A percentile compares a stretch with the other conserved stretches of the same genome.
These are phyloP conservation scores for Andrena dorsata DNA, from an alignment of 2,888 invertebrate genomes.

Conservation along the genomic window DNA sequence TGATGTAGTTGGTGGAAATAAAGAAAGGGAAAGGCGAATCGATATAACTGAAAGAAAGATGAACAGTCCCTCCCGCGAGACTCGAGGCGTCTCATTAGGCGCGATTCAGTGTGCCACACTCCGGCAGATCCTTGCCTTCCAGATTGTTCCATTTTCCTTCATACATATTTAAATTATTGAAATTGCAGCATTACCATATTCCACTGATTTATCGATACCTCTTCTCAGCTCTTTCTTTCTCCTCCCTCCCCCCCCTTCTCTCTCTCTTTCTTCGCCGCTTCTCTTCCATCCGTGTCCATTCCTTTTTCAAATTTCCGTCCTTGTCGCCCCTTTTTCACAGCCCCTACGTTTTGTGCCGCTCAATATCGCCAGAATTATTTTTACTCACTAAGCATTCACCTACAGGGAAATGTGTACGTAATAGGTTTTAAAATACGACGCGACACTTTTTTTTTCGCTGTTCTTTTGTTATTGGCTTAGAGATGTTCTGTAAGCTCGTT, in stretches of 20 bases:
- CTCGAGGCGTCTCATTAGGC: slow-evolving; percentile 82
- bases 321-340: not conserved
- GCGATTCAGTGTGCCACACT: slow-evolving; percentile 82
- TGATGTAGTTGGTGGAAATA: slow-evolving; percentile 47
- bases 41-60: slow-evolving; percentile 48
- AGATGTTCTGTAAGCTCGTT: not conserved
- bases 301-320: not conserved
- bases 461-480: not conserved
- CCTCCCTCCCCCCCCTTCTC: slow-evolving; percentile 1
- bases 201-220: slow-evolving; percentile 84
- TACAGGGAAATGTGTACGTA: slow-evolving; percentile 37
- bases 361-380: slow-evolving; percentile 46
- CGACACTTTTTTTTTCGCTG: not conserved
- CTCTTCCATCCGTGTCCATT: slow-evolving; percentile 13
- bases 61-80: slow-evolving; percentile 75
- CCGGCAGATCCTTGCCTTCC: slow-evolving; percentile 80
- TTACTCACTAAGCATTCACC: slow-evolving; percentile 41
- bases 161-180: slow-evolving; percentile 85
- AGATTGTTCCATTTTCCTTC: slow-evolving; percentile 84
- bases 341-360: slow-evolving; percentile 12
- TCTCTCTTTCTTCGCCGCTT: not conserved
- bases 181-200: slow-evolving; percentile 83
- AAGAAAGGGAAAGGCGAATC: slow-evolving; percentile 48
- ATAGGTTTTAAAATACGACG: slow-evolving; percentile 26
- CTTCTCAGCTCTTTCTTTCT: slow-evolving; percentile 68